These are phyloP conservation scores for Dendronephthya gigantea DNA, from an alignment of 64 coral and sea anemone species.

Conservation along the genomic window DNA sequence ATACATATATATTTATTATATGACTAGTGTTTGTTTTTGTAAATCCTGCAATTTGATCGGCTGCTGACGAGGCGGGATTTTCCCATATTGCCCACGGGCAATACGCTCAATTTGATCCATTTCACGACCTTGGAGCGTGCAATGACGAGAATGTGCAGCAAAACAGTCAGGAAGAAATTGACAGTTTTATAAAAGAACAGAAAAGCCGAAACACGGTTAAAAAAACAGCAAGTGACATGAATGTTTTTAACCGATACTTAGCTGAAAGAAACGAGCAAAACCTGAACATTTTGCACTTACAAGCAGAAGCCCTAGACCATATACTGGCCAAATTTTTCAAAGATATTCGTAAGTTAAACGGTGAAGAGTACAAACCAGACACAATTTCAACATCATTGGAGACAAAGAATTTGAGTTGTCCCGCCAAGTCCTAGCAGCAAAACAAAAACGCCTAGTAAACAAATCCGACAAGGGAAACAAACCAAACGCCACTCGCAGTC, in stretches of 20 bases:
- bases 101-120: too few relatives aligned
- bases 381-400: conserved; percentile 46
- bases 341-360: conserved; percentile 40
- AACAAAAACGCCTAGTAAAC: conserved; percentile 41
- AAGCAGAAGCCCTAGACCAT: conserved; percentile 33
- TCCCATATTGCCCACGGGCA: too few relatives aligned
- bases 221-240: conserved; percentile 35
- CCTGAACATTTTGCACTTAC: conserved; percentile 21
- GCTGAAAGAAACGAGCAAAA: conserved; percentile 22
- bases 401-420: conserved; percentile 32
- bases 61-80: too few relatives aligned
- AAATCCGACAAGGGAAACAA: conserved; percentile 41
- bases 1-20: too few relatives aligned
- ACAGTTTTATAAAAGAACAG: conserved; percentile 35
- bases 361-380: conserved; percentile 46
- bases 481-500: conserved; percentile 23
- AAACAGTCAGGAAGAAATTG: conserved; percentile 35
- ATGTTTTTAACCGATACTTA: conserved; percentile 26
- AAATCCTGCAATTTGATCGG: too few relatives aligned
- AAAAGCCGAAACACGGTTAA: conserved; percentile 41
- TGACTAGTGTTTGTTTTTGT: too few relatives aligned
- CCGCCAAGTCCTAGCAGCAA: conserved; percentile 33
- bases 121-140: too few relatives aligned
- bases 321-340: conserved; percentile 50
- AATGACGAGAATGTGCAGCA: too few relatives aligned